phyloP scores from a whole-genome alignment of 2,113 vertebrate species.

The Lynx canadensis region DNA sequence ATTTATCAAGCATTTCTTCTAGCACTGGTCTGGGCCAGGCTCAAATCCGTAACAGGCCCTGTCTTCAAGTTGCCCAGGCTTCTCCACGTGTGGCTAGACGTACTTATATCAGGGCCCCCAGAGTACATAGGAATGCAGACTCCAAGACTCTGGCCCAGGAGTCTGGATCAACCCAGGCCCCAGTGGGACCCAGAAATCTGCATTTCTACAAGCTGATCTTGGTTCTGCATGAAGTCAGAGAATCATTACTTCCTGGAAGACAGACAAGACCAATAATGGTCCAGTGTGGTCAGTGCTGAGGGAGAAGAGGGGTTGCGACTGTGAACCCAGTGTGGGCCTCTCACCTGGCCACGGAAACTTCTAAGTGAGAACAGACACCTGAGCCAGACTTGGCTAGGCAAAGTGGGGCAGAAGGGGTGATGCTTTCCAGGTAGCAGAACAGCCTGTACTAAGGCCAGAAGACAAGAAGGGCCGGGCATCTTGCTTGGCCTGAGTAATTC shows the following conservation, averaged over 20 bases:
- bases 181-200: neutral
- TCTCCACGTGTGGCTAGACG: neutral
- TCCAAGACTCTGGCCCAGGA: neutral
- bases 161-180: neutral
- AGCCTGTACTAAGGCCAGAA: neutral
- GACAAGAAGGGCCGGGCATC: neutral
- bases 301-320: neutral
- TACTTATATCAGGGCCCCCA: neutral
- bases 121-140: neutral
- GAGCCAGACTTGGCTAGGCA: neutral
- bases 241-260: neutral
- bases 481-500: neutral
- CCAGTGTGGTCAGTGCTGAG: neutral
- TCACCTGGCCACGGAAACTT: neutral
- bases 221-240: neutral
- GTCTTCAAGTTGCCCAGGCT: neutral
- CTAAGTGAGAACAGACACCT: neutral
- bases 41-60: neutral
- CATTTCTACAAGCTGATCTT: neutral
- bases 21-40: neutral
- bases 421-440: neutral
- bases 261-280: neutral
- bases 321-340: neutral
- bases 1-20: neutral
- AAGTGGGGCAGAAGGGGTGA: neutral